Base-by-base conservation (phyloP, 2,888 invertebrate genomes). In the Vannuccia rotundouncinata region DNA sequence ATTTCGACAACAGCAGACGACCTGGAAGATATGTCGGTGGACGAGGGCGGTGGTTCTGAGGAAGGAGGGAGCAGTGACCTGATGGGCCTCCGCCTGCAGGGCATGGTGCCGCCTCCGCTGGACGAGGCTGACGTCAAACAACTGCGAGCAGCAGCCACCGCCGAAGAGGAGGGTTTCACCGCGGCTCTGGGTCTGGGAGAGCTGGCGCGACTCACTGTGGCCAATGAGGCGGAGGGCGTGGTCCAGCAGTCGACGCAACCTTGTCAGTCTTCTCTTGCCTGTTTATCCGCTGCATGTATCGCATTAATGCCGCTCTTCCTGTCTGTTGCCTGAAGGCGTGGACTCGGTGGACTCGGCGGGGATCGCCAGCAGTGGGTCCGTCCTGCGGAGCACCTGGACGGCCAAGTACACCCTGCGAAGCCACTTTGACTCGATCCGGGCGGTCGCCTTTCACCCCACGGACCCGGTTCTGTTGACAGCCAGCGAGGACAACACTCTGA, bases 401-500 rank as follows among this genome's bases (percentile, higher is more conserved):
- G 87, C 95, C 84, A 97, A 97, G 90, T 97, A 96, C 88, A 96
- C 96, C 81, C 90, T 98, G 86, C 82, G 88, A 83, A 87, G 89
- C 82, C 90, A 90, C 83, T 89, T 89, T 85, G 90, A 90, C 84
- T 86, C 88, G n/a, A 87, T 90, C 76, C 84, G 89, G 60, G 87
- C 88, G 0, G 85, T 90, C 84, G 89, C 88, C 29, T 89, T 89
- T 84, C 89, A 89, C 83, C 96, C 97, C 80, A 93, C 92, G 82
- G 97, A 98, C 87, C 94, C 96, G 81, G 95, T 98, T 81, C 91
- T 99, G 82, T 94, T 99, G 86, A 98, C 99, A 30, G 98, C 96
- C 59, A 95, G 95, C 81, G 99, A 99, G 89, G 99, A 99, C 90
- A 95, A 97, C 89, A 98, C 98, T 77, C 91, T 99, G 73, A 99